Conservation (phyloP, 2,888 invertebrate species). For the Callimorpha dominula region DNA sequence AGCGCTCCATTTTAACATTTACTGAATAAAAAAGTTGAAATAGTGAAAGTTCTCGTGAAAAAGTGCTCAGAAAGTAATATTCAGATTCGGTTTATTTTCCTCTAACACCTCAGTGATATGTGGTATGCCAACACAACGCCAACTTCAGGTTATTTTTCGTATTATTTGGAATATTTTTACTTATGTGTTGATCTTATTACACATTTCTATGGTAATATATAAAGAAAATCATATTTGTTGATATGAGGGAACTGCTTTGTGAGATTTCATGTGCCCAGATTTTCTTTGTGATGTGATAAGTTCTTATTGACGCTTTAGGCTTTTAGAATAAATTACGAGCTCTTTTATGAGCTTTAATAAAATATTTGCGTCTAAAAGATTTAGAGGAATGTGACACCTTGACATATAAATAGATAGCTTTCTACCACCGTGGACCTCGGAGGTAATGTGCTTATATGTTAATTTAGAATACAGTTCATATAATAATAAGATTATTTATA, state of each 20-base stretch:
- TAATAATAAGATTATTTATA: too few species aligned
- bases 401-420: background rate
- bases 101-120: conserved; percentile 45
- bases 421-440: too few species aligned
- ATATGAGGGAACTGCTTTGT: conserved; percentile 43
- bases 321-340: conserved; percentile 26
- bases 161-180: conserved; percentile 63
- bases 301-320: conserved; percentile 32
- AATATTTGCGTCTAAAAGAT: background rate
- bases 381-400: background rate
- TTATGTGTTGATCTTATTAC: conserved; percentile 61
- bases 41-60: conserved; percentile 54
- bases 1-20: conserved; percentile 56
- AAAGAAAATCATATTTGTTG: conserved; percentile 52
- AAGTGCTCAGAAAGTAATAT: conserved; percentile 52
- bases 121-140: conserved; percentile 38
- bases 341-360: conserved; percentile 20
- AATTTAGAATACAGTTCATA: too few species aligned
- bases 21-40: conserved; percentile 59
- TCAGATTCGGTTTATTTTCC: conserved; percentile 49
- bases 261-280: conserved; percentile 34
- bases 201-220: conserved; percentile 67
- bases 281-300: conserved; percentile 37
- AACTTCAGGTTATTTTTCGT: conserved; percentile 54
- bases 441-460: too few species aligned